Evolutionary conservation across 2,797 vertebrate genomes (phyloP).

Genomic region (Chelidonichthys spinosus): DNA sequence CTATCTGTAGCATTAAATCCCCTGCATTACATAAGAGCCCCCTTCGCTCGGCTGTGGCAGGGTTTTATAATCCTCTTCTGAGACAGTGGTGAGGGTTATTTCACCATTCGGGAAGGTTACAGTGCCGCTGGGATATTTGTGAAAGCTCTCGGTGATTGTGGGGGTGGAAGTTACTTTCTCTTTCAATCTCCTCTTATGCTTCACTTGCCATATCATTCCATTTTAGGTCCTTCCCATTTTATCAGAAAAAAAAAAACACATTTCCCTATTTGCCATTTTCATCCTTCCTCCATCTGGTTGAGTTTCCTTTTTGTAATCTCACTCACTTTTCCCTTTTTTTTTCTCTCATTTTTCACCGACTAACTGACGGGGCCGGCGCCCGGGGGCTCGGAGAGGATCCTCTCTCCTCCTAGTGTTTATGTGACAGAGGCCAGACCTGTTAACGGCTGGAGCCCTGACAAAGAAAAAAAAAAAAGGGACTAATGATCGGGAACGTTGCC

Average conservation of each 20-base stretch:
- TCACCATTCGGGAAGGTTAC: conserved; percentile 52
- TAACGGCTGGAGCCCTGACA: conserved; percentile 73
- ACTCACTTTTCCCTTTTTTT: conserved; percentile 12
- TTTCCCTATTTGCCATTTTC: conserved; percentile 31
- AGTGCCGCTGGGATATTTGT: conserved; percentile 36
- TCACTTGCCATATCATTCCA: conserved; percentile 29
- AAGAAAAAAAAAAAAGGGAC: conserved; percentile 49
- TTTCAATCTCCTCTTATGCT: conserved; percentile 32
- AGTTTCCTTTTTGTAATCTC: conserved; percentile 34
- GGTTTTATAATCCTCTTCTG: conserved; percentile 75
- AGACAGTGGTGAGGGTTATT: conserved; percentile 55
- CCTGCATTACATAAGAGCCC: conserved; percentile 69
- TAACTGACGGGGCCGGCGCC: conserved; percentile 18
- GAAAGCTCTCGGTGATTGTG: conserved; percentile 52
- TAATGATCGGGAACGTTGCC: conserved; percentile 73
- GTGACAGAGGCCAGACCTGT: conserved; percentile 77
- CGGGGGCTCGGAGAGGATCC: conserved; percentile 46
- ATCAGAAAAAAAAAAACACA: conserved; percentile 4
- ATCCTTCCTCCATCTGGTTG: conserved; percentile 20
- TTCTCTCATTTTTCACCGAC: conserved; percentile 16
- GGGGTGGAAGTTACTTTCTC: conserved; percentile 25
- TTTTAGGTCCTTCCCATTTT: conserved; percentile 45
- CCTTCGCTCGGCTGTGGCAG: conserved; percentile 59
- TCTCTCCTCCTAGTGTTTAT: conserved; percentile 66
- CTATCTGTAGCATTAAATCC: conserved; percentile 68